These are phyloP conservation scores for Armadillidium nasatum DNA, from an alignment of 1,140 invertebrate genomes.

Conservation along the genomic window DNA sequence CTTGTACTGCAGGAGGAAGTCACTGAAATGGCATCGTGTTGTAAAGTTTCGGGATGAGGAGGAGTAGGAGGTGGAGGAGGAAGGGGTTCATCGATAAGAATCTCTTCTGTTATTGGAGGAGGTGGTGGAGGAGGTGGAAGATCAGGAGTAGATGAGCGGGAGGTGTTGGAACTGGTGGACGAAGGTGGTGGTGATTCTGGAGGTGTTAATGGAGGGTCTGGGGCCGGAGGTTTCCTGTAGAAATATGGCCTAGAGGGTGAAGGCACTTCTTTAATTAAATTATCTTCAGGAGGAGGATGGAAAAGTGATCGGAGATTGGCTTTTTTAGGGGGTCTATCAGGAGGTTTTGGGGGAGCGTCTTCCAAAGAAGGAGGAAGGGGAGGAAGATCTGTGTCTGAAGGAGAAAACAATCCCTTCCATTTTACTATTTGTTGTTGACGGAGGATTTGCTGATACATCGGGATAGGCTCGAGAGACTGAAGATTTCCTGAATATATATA, in stretches of 20 bases:
- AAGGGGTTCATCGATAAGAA: constrained; percentile 45
- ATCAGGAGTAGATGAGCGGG: constrained; percentile 41
- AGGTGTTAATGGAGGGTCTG: constrained; percentile 35
- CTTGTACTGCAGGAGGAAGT: too few species aligned
- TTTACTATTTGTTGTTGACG: too few species aligned
- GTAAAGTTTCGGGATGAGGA: constrained; percentile 20
- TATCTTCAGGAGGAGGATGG: constrained; percentile 30
- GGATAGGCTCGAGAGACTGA: too few species aligned
- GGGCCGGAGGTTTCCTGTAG: constrained; percentile 42
- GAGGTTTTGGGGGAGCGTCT: constrained; percentile 48
- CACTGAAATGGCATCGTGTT: too few species aligned
- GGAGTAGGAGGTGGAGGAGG: constrained; percentile 47
- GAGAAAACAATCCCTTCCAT: background rate
- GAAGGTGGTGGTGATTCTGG: constrained; percentile 21
- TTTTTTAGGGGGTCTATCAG: constrained; percentile 68
- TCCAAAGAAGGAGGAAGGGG: constrained; percentile 35
- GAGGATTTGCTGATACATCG: too few species aligned
- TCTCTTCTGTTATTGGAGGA: constrained; percentile 33
- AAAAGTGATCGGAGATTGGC: constrained; percentile 58
- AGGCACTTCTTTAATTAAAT: constrained; percentile 1
- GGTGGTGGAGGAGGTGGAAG: constrained; percentile 40
- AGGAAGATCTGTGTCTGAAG: constrained; percentile 17
- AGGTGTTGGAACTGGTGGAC: constrained; percentile 30
- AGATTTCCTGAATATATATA: too few species aligned
- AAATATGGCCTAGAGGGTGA: constrained; percentile 38